Evolutionary conservation across 1,140 invertebrate genomes (phyloP).

Genomic region (Theocolax elegans): DNA sequence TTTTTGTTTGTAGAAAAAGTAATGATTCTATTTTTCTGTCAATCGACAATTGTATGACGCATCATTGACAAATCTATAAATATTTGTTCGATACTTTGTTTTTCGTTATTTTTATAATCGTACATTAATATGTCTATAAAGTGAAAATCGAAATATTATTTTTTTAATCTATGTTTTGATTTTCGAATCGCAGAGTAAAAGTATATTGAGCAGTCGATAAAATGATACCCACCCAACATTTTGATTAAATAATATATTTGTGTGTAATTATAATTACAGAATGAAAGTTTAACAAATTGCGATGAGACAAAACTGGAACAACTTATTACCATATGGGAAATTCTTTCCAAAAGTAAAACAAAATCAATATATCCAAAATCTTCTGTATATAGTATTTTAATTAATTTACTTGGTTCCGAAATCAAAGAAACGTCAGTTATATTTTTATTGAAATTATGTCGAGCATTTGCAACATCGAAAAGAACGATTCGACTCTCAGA

Average conservation of each 20-base stretch:
- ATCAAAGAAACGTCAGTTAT: neutral
- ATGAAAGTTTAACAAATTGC: conserved; percentile 9
- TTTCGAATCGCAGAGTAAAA: no score
- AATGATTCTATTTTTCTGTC: no score
- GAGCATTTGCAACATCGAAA: conserved; percentile 28
- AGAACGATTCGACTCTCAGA: conserved; percentile 28
- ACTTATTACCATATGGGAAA: conserved; percentile 19
- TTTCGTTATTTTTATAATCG: no score
- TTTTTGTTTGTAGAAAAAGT: no score
- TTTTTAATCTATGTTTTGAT: no score
- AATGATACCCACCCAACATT: no score
- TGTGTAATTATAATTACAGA: conserved; percentile 18
- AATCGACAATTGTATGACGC: no score
- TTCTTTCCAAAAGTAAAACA: conserved; percentile 27
- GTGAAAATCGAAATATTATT: no score
- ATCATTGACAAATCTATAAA: no score
- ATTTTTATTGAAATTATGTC: conserved; percentile 29
- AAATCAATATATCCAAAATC: conserved; percentile 14
- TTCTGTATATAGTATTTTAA: conserved; percentile 16
- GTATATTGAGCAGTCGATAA: no score
- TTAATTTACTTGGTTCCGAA: conserved; percentile 23
- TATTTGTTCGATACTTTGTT: no score
- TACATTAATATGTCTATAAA: no score
- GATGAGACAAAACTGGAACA: conserved; percentile 7
- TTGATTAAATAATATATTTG: neutral